phyloP scores from a whole-genome alignment of 2,888 invertebrate species.

The Drosophila cracens region DNA sequence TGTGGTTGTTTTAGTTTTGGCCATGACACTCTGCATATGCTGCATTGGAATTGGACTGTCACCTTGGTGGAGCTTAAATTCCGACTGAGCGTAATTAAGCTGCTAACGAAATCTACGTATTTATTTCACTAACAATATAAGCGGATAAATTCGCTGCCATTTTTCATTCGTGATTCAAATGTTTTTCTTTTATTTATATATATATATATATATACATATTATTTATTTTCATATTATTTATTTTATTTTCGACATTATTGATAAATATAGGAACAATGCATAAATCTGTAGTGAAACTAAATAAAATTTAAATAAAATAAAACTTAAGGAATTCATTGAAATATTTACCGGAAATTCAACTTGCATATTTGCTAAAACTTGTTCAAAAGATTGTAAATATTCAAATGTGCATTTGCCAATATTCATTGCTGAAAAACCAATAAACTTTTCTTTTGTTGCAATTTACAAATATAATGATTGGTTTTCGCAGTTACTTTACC shows the following conservation, averaged over 20 bases:
- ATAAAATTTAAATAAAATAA: background rate
- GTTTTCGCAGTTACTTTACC: slow-evolving; percentile 23
- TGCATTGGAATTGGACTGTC: slow-evolving; percentile 16
- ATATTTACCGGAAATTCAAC: background rate
- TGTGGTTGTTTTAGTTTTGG: slow-evolving; percentile 8
- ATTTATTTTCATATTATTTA: too few species aligned
- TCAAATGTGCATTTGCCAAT: background rate
- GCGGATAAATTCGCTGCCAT: background rate
- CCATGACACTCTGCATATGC: slow-evolving; percentile 35
- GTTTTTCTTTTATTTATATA: background rate
- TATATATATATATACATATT: background rate
- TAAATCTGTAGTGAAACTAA: background rate
- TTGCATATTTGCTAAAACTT: slow-evolving; percentile 2
- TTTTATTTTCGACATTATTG: background rate
- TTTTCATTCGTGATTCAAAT: background rate
- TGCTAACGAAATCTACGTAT: slow-evolving; percentile 32
- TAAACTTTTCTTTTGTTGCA: slow-evolving; percentile 25
- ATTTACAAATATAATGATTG: background rate
- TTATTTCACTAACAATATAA: slow-evolving; percentile 26
- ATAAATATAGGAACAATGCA: background rate
- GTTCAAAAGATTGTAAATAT: background rate
- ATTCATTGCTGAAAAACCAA: slow-evolving; percentile 3
- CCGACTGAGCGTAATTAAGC: slow-evolving; percentile 21
- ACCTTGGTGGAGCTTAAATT: slow-evolving; percentile 23
- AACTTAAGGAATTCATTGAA: background rate